Conservation (phyloP, 2,888 invertebrate genomes). For the Diaprepes abbreviatus region DNA sequence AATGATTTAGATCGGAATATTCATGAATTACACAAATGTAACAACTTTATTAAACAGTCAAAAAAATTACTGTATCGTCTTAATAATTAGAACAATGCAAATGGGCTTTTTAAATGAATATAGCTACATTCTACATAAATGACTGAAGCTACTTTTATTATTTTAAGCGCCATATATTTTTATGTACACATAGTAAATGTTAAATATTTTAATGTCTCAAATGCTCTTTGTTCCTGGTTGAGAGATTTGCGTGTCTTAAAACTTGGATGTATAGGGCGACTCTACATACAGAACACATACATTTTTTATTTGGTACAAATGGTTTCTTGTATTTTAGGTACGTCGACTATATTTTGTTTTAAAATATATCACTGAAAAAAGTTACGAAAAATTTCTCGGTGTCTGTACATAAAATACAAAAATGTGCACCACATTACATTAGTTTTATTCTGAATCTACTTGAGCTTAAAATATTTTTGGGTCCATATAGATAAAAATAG, state of each 20-base stretch:
- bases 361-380: neutral
- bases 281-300: conserved; percentile 35
- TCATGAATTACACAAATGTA: conserved; percentile 8
- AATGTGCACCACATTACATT: conserved; percentile 22
- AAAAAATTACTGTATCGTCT: conserved; percentile 31
- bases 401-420: conserved; percentile 21
- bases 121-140: conserved; percentile 58
- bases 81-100: conserved; percentile 50
- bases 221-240: conserved; percentile 18
- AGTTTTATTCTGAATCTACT: conserved; percentile 55
- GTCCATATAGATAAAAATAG: conserved; percentile 59
- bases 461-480: conserved; percentile 64
- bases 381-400: neutral
- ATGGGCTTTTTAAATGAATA: conserved; percentile 50
- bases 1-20: neutral
- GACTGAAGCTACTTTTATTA: conserved; percentile 61
- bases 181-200: conserved; percentile 61
- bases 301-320: conserved; percentile 27
- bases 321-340: conserved; percentile 22
- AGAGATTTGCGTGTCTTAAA: conserved; percentile 2
- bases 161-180: conserved; percentile 63
- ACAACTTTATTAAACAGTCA: neutral
- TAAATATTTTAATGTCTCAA: conserved; percentile 45
- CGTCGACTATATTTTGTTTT: neutral
- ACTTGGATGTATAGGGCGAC: conserved; percentile 6